Percentiles rank a stretch among this genome's conserved stretches.
phyloP scores from a whole-genome alignment of 2,888 invertebrate genomes.

The Drepanosiphum platanoidis region DNA sequence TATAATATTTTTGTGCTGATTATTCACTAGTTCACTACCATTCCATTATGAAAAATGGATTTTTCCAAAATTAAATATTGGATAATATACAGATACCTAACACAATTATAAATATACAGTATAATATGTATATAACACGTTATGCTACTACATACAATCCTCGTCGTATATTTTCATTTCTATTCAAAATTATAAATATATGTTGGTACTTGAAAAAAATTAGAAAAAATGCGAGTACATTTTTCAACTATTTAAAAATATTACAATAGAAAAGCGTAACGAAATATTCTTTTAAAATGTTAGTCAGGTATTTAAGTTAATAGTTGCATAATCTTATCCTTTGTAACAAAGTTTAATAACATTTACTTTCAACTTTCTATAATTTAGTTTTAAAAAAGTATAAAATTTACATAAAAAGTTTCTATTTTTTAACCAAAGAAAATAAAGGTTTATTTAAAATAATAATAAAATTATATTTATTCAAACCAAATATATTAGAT shows the following conservation, averaged over 20 bases:
- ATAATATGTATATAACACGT: background rate
- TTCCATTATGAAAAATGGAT: background rate
- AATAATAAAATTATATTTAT: background rate
- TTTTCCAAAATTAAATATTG: background rate
- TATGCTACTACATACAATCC: background rate
- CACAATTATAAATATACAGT: background rate
- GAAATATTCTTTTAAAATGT: background rate
- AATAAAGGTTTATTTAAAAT: background rate
- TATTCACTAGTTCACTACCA: no score
- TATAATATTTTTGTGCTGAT: no score
- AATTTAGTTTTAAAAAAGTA: background rate
- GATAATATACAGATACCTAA: background rate
- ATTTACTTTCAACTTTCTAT: slow-evolving; percentile 17
- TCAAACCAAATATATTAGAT: no score
- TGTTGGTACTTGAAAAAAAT: background rate
- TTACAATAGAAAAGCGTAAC: background rate
- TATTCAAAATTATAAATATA: background rate
- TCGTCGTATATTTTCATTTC: background rate
- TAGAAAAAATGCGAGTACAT: background rate
- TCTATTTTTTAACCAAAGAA: background rate
- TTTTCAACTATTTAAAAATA: background rate
- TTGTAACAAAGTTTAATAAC: slow-evolving; percentile 20
- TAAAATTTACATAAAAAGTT: background rate
- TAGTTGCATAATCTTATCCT: slow-evolving; percentile 5
- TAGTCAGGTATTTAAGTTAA: slow-evolving; percentile 22